phyloP scores from a whole-genome alignment of 53 echinoderm and acorn worm genomes.

The Actinopyga echinites region DNA sequence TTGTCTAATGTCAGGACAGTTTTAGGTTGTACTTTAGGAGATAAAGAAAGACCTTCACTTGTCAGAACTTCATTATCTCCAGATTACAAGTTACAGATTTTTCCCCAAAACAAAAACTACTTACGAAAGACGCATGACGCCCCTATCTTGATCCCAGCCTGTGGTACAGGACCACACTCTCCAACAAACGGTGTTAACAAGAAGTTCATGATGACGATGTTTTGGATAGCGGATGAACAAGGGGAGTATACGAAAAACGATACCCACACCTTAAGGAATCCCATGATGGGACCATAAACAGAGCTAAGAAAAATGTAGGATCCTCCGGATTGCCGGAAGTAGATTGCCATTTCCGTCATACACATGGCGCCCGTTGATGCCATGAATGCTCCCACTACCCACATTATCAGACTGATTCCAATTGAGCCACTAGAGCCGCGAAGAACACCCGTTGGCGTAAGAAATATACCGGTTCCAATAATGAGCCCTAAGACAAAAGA shows the following conservation, averaged over 20 bases:
- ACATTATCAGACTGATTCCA: too few species aligned
- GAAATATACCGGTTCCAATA: too few species aligned
- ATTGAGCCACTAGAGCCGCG: too few species aligned
- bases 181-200: slow-evolving; percentile 1
- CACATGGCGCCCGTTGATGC: neutral
- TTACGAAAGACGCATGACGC: slow-evolving; percentile 6
- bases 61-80: too few species aligned
- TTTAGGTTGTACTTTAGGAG: too few species aligned
- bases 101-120: too few species aligned
- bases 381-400: too few species aligned
- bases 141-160: neutral
- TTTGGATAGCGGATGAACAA: slow-evolving; percentile 8
- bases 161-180: neutral
- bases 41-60: too few species aligned
- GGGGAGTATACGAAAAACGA: neutral
- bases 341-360: neutral
- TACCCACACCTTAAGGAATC: neutral
- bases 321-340: neutral
- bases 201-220: slow-evolving; percentile 8
- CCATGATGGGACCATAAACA: neutral
- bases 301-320: neutral
- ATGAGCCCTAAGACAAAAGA: too few species aligned
- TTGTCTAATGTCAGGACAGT: too few species aligned
- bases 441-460: too few species aligned
- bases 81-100: too few species aligned